Percentiles rank a stretch among this genome's conserved stretches.
These are phyloP conservation scores for Drosophila takahashii DNA, from an alignment of 1,140 invertebrate genomes.

Conservation along the genomic window DNA sequence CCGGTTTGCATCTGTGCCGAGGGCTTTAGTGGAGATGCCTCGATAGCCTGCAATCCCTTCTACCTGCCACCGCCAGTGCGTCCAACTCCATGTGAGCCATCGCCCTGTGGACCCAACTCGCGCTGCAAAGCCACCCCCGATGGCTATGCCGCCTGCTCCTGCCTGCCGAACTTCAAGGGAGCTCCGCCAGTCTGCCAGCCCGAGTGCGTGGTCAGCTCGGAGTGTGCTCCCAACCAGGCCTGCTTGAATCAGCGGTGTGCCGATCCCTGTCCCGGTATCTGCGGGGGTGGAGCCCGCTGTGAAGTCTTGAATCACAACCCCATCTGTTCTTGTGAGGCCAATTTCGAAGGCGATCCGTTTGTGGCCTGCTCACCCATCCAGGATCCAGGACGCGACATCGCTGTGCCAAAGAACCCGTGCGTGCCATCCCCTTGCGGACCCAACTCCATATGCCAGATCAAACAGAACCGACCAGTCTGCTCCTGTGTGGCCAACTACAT, in stretches of 20 bases:
- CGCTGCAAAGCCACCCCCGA: slow-evolving; percentile 89
- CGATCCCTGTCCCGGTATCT: slow-evolving; percentile 92
- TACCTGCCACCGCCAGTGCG: slow-evolving; percentile 74
- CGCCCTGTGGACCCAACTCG: slow-evolving; percentile 92
- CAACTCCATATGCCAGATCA: slow-evolving; percentile 93
- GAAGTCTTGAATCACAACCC: slow-evolving; percentile 93
- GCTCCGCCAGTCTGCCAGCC: slow-evolving; percentile 92
- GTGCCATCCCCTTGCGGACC: slow-evolving; percentile 92
- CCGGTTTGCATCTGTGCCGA: slow-evolving; percentile 91
- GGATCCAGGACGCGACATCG: slow-evolving; percentile 80
- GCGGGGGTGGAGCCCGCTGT: slow-evolving; percentile 90
- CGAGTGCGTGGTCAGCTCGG: slow-evolving; percentile 92
- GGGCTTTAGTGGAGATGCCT: slow-evolving; percentile 91
- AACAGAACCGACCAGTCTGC: slow-evolving; percentile 91
- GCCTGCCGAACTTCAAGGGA: slow-evolving; percentile 91
- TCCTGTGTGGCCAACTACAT: slow-evolving; percentile 91
- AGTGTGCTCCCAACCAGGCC: slow-evolving; percentile 91
- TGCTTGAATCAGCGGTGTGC: slow-evolving; percentile 92
- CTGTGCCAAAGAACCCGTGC: slow-evolving; percentile 88
- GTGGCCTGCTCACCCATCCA: slow-evolving; percentile 88
- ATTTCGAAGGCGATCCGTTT: slow-evolving; percentile 92
- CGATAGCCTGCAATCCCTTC: slow-evolving; percentile 87
- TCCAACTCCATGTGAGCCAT: slow-evolving; percentile 88
- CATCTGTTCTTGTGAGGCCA: slow-evolving; percentile 91
- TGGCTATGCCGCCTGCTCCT: slow-evolving; percentile 92